Conservation (phyloP, 1,140 invertebrate species). For the Leptinotarsa texana region DNA sequence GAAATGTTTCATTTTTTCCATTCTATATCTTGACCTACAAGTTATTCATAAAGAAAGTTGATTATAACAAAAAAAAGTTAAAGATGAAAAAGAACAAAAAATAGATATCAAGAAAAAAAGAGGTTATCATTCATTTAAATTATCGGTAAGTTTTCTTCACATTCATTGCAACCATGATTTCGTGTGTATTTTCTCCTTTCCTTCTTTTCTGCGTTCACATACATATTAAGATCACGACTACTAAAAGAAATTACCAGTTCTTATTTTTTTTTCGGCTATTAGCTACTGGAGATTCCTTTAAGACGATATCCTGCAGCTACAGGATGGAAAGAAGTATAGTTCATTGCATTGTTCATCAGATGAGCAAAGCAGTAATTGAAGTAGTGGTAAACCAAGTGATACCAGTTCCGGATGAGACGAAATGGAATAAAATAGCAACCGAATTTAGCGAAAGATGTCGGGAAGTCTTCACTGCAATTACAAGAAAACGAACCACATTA, state of each 20-base stretch:
- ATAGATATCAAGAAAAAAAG: too few species aligned
- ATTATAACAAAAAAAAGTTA: too few species aligned
- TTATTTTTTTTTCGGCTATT: conserved; percentile 36
- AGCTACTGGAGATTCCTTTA: conserved; percentile 35
- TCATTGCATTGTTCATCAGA: conserved; percentile 43
- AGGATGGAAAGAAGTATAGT: conserved; percentile 47
- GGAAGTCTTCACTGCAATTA: conserved; percentile 35
- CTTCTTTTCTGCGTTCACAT: too few species aligned
- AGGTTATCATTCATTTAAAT: too few species aligned
- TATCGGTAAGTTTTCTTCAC: too few species aligned
- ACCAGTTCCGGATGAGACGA: conserved; percentile 39
- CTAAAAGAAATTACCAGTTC: too few species aligned
- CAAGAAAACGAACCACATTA: conserved; percentile 50
- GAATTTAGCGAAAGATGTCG: conserved; percentile 45
- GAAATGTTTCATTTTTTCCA: conserved; percentile 1
- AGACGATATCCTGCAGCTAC: conserved; percentile 45
- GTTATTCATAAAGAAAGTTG: too few species aligned
- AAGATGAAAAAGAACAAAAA: too few species aligned
- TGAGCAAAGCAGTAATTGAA: conserved; percentile 42
- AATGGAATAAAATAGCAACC: conserved; percentile 43
- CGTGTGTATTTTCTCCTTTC: too few species aligned
- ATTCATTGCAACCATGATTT: not conserved
- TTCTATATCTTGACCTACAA: conserved; percentile 30
- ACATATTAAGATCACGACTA: too few species aligned
- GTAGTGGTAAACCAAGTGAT: conserved; percentile 42